Conservation (phyloP, 2,797 vertebrate genomes). For the Lepus townsendii region DNA sequence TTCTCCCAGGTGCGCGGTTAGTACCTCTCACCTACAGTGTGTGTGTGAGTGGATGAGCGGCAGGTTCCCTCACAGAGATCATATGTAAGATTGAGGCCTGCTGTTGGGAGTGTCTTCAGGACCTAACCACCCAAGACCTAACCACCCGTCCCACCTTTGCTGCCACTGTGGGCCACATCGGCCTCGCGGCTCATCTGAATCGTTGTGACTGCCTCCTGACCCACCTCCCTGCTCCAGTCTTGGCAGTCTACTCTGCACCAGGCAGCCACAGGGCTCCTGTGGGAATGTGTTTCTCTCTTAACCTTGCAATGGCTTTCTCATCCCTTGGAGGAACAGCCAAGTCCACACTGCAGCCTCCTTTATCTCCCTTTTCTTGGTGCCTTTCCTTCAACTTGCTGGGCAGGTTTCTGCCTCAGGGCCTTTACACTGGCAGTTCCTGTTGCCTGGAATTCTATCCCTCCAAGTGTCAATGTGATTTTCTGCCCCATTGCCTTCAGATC, state of each 20-base stretch:
- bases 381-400: not conserved
- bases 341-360: too few species aligned
- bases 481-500: not conserved
- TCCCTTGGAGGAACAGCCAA: too few species aligned
- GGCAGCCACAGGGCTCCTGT: too few species aligned
- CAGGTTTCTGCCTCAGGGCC: not conserved
- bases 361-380: too few species aligned
- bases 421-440: not conserved
- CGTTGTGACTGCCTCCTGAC: not conserved
- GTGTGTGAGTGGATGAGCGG: not conserved
- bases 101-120: not conserved
- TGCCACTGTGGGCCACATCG: not conserved
- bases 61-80: not conserved
- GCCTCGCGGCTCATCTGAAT: not conserved
- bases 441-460: not conserved
- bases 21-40: not conserved
- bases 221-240: not conserved
- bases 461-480: not conserved
- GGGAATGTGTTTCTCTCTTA: too few species aligned
- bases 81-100: not conserved
- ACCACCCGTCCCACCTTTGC: not conserved
- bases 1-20: not conserved
- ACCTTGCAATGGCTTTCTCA: too few species aligned
- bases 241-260: too few species aligned
- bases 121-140: not conserved